Conservation (phyloP, 2,888 invertebrate species). For the Dicranocentrus wangi region DNA sequence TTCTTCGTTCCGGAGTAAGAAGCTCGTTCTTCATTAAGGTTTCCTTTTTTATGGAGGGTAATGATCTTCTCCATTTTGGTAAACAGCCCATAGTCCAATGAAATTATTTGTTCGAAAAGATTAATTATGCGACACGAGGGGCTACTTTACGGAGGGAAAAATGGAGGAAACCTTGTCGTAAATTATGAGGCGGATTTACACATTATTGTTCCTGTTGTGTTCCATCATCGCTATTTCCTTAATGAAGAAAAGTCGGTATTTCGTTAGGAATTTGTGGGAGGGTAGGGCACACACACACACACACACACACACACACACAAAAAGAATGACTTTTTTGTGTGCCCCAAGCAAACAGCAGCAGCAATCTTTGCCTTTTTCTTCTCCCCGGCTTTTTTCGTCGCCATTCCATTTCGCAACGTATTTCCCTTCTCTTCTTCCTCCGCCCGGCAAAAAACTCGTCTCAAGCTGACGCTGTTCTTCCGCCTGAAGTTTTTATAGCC, state of each 20-base stretch:
- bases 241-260: conserved; percentile 39
- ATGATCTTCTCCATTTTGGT: background rate
- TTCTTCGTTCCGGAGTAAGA: too few species aligned
- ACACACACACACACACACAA: too few species aligned
- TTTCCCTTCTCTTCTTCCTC: conserved; percentile 19
- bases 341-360: conserved; percentile 43
- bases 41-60: background rate
- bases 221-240: conserved; percentile 7
- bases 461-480: conserved; percentile 57
- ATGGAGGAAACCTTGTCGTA: background rate
- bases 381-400: conserved; percentile 27
- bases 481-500: conserved; percentile 59
- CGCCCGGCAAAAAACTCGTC: conserved; percentile 27
- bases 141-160: background rate
- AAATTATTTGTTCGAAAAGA: conserved; percentile 16
- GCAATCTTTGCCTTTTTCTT: conserved; percentile 22
- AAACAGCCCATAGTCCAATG: background rate
- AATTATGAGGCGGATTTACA: background rate
- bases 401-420: conserved; percentile 46
- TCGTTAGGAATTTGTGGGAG: background rate
- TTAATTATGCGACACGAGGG: conserved; percentile 34
- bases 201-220: background rate
- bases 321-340: conserved; percentile 15
- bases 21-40: background rate
- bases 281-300: background rate